Conservation (phyloP, 2,797 vertebrate genomes). For the Gadopsis bispinosus region DNA sequence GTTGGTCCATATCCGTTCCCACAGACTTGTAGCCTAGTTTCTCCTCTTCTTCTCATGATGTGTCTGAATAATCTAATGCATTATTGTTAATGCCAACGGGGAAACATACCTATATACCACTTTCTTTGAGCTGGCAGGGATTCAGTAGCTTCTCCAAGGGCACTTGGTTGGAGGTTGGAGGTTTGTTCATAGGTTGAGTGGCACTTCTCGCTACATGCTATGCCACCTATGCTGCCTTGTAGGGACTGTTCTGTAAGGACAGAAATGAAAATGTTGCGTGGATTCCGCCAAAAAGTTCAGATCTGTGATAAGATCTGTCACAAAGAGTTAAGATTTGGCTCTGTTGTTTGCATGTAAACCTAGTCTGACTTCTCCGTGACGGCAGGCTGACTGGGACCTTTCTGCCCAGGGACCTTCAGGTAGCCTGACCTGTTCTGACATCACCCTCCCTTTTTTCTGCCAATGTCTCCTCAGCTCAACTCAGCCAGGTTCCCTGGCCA, state of each 20-base stretch:
- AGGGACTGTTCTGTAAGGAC: neutral
- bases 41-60: neutral
- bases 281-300: neutral
- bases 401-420: conserved; percentile 59
- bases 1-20: neutral
- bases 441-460: conserved; percentile 38
- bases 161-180: neutral
- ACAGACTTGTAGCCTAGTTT: neutral
- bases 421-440: conserved; percentile 74
- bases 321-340: conserved; percentile 3
- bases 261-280: conserved; percentile 2
- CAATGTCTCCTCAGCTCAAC: conserved; percentile 47
- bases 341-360: conserved; percentile 65
- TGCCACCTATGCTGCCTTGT: neutral
- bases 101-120: neutral
- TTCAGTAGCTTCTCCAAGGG: conserved; percentile 15
- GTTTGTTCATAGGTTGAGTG: neutral
- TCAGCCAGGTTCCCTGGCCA: conserved; percentile 47
- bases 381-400: conserved; percentile 67
- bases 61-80: neutral
- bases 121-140: neutral
- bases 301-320: conserved; percentile 14
- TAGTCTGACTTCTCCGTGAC: conserved; percentile 58
- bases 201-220: neutral
- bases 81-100: neutral